A percentile compares a stretch with the other conserved stretches of the same genome.
phyloP scores from a whole-genome alignment of 2,113 vertebrate species.

The Bathybates hornii region DNA sequence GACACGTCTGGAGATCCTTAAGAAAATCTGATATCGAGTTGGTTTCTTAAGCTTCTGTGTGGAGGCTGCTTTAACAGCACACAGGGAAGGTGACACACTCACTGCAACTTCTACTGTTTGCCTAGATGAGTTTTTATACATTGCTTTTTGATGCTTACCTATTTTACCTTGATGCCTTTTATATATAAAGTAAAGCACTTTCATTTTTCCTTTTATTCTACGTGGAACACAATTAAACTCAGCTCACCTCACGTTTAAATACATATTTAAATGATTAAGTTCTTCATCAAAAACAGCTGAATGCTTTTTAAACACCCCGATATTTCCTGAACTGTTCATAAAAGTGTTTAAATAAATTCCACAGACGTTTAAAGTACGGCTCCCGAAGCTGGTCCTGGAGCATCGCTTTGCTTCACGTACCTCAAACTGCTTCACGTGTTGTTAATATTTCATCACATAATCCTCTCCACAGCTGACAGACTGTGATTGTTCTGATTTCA shows the following conservation, averaged over 20 bases:
- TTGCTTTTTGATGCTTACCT: not conserved
- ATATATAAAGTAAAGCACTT: not conserved
- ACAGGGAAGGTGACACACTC: slow-evolving; percentile 19
- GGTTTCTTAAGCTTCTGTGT: not conserved
- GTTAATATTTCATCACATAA: not conserved
- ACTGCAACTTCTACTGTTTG: not conserved
- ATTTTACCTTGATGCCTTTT: not conserved
- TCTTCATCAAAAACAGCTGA: not conserved
- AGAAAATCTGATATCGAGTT: slow-evolving; percentile 1
- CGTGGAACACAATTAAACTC: not conserved
- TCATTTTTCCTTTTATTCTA: not conserved
- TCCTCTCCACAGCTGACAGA: not conserved
- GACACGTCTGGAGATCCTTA: not conserved
- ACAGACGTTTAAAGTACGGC: not conserved
- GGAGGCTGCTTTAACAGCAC: not conserved
- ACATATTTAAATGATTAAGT: not conserved
- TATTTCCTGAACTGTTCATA: not conserved
- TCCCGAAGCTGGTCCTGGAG: not conserved
- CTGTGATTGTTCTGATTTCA: not conserved
- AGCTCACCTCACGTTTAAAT: not conserved
- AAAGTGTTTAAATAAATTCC: not conserved
- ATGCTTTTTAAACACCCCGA: not conserved
- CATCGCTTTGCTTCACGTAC: not conserved
- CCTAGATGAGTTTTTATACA: not conserved
- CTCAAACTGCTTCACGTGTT: not conserved